phyloP scores from a whole-genome alignment of 2,797 vertebrate genomes.

The Ptychobarbus kaznakovi region DNA sequence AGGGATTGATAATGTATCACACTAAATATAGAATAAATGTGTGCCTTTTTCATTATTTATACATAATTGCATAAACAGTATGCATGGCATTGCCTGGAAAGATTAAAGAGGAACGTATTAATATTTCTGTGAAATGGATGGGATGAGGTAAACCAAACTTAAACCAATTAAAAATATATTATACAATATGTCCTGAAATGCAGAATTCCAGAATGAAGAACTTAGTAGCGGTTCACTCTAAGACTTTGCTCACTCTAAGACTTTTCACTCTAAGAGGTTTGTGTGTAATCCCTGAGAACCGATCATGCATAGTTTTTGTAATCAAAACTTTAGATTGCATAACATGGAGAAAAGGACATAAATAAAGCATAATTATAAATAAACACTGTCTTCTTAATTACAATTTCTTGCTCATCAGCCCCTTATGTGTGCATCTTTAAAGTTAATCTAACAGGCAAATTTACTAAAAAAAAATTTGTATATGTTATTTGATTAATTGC shows the following conservation, averaged over 20 bases:
- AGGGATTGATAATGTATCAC: not conserved
- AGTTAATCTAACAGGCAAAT: constrained; percentile 12
- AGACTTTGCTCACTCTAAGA: not conserved
- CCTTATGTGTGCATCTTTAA: not conserved
- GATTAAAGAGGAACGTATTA: not conserved
- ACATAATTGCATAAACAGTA: not conserved
- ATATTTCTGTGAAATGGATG: not conserved
- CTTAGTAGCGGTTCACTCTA: not conserved
- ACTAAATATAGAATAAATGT: not conserved
- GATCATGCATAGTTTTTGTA: not conserved
- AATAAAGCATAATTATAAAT: not conserved
- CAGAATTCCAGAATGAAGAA: not conserved
- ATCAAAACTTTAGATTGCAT: not conserved
- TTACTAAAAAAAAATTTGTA: not conserved
- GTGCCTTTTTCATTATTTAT: not conserved
- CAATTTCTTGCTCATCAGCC: not conserved
- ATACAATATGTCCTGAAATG: not conserved
- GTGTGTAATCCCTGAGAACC: not conserved
- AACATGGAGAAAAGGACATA: not conserved
- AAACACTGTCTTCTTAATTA: not conserved
- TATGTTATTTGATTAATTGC: constrained; percentile 1
- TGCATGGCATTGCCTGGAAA: not conserved
- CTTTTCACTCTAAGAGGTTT: not conserved
- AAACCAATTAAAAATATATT: not conserved
- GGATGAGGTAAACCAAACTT: not conserved